phyloP scores from a whole-genome alignment of 92 coral and sea anemone genomes.

The Nematostella vectensis region DNA sequence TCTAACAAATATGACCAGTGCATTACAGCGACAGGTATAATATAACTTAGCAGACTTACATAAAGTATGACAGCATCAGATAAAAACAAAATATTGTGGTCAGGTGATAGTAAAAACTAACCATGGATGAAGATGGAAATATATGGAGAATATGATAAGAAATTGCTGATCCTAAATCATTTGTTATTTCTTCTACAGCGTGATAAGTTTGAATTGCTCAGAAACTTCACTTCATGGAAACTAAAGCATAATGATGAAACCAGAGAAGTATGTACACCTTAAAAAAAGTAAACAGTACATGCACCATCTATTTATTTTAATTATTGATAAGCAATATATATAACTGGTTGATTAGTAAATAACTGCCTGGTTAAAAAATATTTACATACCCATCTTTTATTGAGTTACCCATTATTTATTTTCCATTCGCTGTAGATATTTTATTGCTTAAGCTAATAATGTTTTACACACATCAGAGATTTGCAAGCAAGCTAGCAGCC shows the following conservation, averaged over 20 bases:
- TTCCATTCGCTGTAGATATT: neutral
- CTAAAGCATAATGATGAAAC: constrained; percentile 81
- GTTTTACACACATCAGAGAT: constrained; percentile 29
- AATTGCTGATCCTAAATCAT: neutral
- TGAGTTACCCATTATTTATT: neutral
- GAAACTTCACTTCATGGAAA: constrained; percentile 78
- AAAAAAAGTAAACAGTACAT: no score
- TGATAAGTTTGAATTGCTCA: constrained; percentile 77
- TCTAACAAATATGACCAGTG: constrained; percentile 79
- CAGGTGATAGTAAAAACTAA: no score
- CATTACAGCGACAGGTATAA: constrained; percentile 96
- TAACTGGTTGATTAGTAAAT: no score
- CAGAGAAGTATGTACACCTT: constrained; percentile 55
- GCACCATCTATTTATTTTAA: neutral
- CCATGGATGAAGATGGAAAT: neutral
- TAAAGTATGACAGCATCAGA: no score
- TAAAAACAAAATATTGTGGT: neutral
- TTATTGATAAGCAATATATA: no score
- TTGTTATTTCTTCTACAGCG: constrained; percentile 46
- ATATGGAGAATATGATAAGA: no score
- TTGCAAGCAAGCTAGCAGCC: constrained; percentile 75
- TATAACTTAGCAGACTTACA: no score
- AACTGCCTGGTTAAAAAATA: no score
- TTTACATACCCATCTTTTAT: no score
- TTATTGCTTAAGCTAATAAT: neutral